Conservation (phyloP, 2,797 vertebrate genomes). For the Cottoperca gobio region DNA sequence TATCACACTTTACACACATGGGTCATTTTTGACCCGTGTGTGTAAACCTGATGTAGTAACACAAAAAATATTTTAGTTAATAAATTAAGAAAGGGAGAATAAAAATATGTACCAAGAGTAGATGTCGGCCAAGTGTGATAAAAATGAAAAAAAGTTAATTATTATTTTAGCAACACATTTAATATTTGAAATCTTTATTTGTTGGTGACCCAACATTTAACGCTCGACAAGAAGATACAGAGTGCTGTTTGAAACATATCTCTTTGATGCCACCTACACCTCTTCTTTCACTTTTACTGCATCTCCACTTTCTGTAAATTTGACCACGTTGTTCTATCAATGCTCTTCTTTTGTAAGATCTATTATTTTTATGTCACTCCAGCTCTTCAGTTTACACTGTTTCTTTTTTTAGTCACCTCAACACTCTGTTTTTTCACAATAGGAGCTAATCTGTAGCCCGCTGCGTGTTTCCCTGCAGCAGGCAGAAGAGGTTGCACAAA, state of each 20-base stretch:
- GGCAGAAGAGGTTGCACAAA: constrained; percentile 91
- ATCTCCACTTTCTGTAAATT: not conserved
- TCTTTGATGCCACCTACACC: not conserved
- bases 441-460: constrained; percentile 39
- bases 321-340: not conserved
- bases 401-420: not conserved
- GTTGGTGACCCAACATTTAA: constrained; percentile 3
- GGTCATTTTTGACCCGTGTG: too few species aligned
- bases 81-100: too few species aligned
- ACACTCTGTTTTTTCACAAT: not conserved
- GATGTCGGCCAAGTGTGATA: too few species aligned
- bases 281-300: not conserved
- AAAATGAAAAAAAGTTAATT: too few species aligned
- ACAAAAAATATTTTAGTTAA: too few species aligned
- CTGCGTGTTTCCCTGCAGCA: constrained; percentile 80
- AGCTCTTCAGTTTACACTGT: too few species aligned
- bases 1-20: too few species aligned
- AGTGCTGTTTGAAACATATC: not conserved
- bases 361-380: not conserved
- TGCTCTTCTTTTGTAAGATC: not conserved
- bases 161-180: too few species aligned
- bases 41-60: too few species aligned
- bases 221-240: not conserved
- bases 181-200: too few species aligned
- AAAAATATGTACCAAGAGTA: too few species aligned